Conservation (phyloP, 2,888 invertebrate species). For the Drosophila heteroneura region DNA sequence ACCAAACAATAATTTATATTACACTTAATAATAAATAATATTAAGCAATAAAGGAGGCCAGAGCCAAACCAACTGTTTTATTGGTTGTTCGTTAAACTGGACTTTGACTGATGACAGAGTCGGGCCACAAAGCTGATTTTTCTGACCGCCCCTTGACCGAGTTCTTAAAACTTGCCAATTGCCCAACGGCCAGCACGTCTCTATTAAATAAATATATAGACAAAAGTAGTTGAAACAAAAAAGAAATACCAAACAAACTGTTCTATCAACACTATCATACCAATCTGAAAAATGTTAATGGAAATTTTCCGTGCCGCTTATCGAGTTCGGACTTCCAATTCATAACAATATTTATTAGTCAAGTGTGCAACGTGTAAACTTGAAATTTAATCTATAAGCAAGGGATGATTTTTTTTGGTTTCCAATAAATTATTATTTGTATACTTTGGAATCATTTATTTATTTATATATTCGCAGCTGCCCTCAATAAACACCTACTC, state of each 20-base stretch:
- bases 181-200: conserved; percentile 50
- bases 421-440: background rate
- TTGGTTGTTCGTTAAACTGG: conserved; percentile 57
- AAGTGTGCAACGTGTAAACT: background rate
- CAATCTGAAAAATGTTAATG: conserved; percentile 35
- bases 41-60: conserved; percentile 61
- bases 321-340: background rate
- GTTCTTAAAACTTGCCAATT: conserved; percentile 50
- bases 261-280: conserved; percentile 11
- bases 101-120: background rate
- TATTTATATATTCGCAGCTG: no score
- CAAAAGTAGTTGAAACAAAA: conserved; percentile 3
- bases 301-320: conserved; percentile 25
- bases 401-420: background rate
- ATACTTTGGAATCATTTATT: background rate
- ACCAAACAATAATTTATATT: conserved; percentile 41
- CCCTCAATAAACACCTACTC: background rate
- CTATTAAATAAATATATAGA: conserved; percentile 21
- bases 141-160: conserved; percentile 35
- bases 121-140: conserved; percentile 35
- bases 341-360: background rate
- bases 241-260: background rate
- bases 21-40: conserved; percentile 71
- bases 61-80: conserved; percentile 50
- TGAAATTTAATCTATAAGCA: background rate